Percentiles rank a stretch among this genome's conserved stretches.
Evolutionary conservation across 2,797 vertebrate genomes (phyloP).

Genomic region (Phrynocephalus forsythii): DNA sequence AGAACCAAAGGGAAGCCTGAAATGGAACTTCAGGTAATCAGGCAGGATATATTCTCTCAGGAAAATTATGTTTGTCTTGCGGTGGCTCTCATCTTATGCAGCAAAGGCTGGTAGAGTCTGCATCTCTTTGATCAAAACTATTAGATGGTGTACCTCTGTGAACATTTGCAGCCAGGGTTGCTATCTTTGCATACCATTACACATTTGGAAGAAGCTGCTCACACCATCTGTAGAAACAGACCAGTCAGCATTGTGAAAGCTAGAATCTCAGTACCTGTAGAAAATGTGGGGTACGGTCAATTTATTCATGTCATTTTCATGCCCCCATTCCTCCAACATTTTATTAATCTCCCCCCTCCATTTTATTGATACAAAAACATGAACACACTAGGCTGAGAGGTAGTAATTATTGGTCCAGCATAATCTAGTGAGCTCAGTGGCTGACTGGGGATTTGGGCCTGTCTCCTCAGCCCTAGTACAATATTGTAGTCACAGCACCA

Average conservation of each 20-base stretch:
- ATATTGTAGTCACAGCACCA: no score
- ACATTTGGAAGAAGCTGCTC: conserved; percentile 5
- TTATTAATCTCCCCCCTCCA: no score
- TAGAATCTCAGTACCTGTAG: background rate
- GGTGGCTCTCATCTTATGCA: conserved; percentile 26
- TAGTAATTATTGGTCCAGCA: no score
- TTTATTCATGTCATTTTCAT: no score
- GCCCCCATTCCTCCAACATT: no score
- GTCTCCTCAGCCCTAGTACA: no score
- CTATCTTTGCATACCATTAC: conserved; percentile 1
- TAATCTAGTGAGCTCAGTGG: no score
- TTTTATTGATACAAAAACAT: no score
- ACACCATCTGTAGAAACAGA: background rate
- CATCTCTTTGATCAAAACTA: conserved; percentile 22
- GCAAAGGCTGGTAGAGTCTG: conserved; percentile 6
- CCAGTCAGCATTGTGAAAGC: background rate
- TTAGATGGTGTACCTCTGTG: background rate
- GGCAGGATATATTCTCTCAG: conserved; percentile 23
- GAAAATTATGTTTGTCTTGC: conserved; percentile 33
- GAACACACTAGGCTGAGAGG: no score
- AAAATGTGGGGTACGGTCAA: background rate
- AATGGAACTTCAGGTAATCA: conserved; percentile 36
- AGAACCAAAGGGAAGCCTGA: conserved; percentile 30
- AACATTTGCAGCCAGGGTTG: conserved; percentile 5
- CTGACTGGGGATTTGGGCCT: no score